These are phyloP conservation scores for Epsilonema sp. DNA, from an alignment of 2,888 invertebrate genomes.

Conservation along the genomic window DNA sequence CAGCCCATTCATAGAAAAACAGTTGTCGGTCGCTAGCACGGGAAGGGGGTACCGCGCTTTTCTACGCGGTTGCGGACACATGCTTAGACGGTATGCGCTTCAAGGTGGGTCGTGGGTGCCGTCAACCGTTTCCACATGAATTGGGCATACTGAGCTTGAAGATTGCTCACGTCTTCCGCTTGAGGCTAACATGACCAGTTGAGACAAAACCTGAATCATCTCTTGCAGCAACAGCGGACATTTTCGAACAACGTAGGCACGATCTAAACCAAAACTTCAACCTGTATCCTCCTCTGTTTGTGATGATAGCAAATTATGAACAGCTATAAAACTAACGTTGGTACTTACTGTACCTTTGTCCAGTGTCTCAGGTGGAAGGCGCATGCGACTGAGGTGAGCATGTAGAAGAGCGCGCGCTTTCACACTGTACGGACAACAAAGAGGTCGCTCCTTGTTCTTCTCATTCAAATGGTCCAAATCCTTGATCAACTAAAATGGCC, in stretches of 20 bases:
- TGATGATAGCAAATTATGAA: too few relatives aligned
- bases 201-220: conserved; percentile 86
- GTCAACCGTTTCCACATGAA: too few relatives aligned
- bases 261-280: conserved; percentile 24
- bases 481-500: conserved; percentile 52
- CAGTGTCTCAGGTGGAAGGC: conserved; percentile 28
- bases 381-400: conserved; percentile 71
- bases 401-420: conserved; percentile 76
- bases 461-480: conserved; percentile 75
- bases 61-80: too few relatives aligned
- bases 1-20: too few relatives aligned
- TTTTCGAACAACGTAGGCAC: conserved; percentile 42
- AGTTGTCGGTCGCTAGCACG: too few relatives aligned
- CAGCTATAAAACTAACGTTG: too few relatives aligned
- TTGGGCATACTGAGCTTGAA: too few relatives aligned
- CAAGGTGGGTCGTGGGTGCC: too few relatives aligned
- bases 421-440: conserved; percentile 68
- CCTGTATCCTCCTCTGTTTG: not conserved
- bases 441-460: conserved; percentile 81
- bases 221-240: conserved; percentile 87
- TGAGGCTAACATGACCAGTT: conserved; percentile 61
- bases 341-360: too few relatives aligned
- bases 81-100: too few relatives aligned
- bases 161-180: conserved; percentile 55
- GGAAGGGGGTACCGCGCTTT: too few relatives aligned